These are phyloP conservation scores for Fragum fragum DNA, from an alignment of 2,888 invertebrate species.

Conservation along the genomic window DNA sequence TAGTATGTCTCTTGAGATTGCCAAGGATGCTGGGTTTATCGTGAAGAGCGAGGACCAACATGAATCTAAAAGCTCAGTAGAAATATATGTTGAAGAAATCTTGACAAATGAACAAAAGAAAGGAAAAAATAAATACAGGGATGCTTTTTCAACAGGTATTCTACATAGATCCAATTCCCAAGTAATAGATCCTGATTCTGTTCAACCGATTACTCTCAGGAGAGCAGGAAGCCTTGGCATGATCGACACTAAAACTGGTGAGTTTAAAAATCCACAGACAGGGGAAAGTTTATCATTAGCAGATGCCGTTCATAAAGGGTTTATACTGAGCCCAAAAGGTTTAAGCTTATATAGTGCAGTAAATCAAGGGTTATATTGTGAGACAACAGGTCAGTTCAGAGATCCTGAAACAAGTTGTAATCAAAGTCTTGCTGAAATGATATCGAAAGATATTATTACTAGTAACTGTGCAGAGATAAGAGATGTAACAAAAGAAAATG, in stretches of 20 bases:
- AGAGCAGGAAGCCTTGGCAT: constrained; percentile 88
- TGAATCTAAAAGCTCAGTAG: constrained; percentile 75
- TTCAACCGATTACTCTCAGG: constrained; percentile 79
- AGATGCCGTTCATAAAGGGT: constrained; percentile 80
- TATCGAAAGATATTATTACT: constrained; percentile 83
- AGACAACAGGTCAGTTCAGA: constrained; percentile 84
- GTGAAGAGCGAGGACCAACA: constrained; percentile 51
- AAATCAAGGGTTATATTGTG: constrained; percentile 86
- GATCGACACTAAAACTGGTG: constrained; percentile 81
- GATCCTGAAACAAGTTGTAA: constrained; percentile 76
- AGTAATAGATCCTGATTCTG: constrained; percentile 83
- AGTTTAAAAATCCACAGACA: constrained; percentile 82
- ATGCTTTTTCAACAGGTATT: constrained; percentile 81
- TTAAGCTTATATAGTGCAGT: constrained; percentile 81
- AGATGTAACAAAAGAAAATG: constrained; percentile 76
- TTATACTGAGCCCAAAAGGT: constrained; percentile 81
- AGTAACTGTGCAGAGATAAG: constrained; percentile 76
- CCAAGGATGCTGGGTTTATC: constrained; percentile 87
- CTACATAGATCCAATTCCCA: constrained; percentile 80
- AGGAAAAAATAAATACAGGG: constrained; percentile 76
- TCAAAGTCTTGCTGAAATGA: constrained; percentile 85
- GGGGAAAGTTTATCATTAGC: constrained; percentile 79
- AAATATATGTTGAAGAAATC: constrained; percentile 81
- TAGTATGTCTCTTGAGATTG: constrained; percentile 87
- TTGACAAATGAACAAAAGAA: constrained; percentile 71